Conservation (phyloP, 2,797 vertebrate genomes). For the Lepilemur septentrionalis region DNA sequence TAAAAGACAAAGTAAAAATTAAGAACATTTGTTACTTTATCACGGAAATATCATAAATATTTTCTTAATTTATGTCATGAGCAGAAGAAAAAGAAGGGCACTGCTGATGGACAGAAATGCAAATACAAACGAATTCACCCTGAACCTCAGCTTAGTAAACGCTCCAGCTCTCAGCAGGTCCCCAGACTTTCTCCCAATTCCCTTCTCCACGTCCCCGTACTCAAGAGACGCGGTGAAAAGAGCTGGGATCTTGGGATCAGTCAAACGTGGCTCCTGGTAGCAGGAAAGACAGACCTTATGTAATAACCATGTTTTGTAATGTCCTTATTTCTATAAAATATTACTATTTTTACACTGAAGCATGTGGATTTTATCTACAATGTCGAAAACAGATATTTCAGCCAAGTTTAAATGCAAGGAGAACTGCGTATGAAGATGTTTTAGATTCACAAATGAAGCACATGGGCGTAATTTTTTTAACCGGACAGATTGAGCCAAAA, state of each 20-base stretch:
- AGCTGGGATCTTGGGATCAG: accelerated
- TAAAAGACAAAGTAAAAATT: background rate
- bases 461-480: background rate
- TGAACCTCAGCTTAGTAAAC: background rate
- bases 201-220: background rate
- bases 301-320: background rate
- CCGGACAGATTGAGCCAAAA: background rate
- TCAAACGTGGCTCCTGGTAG: no score
- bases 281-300: background rate
- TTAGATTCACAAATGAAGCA: background rate
- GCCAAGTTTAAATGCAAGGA: background rate
- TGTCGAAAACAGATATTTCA: background rate
- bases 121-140: background rate
- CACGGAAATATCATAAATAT: background rate
- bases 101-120: background rate
- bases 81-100: background rate
- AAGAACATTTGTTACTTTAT: background rate
- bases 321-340: background rate
- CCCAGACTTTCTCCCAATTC: background rate
- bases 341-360: background rate
- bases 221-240: accelerated
- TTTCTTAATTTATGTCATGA: background rate
- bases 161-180: accelerated
- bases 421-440: background rate
- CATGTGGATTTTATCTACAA: background rate